phyloP scores from a whole-genome alignment of 2,797 vertebrate genomes.

The Vipera ursinii region DNA sequence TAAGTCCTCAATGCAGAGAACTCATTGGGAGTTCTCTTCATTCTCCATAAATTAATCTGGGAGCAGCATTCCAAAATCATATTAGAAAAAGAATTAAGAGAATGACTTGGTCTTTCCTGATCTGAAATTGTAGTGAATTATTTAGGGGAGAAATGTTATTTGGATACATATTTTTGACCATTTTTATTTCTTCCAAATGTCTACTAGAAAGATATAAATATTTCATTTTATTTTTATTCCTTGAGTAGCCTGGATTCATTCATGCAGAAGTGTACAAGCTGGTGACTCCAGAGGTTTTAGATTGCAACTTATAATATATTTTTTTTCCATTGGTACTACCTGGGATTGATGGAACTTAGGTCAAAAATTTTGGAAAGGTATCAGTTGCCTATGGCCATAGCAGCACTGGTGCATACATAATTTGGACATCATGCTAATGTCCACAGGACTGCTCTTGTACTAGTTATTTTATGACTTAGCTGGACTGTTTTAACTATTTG shows the following conservation, averaged over 20 bases:
- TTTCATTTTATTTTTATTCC: constrained; percentile 1
- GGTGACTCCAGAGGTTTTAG: background rate
- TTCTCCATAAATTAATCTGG: background rate
- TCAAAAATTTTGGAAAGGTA: background rate
- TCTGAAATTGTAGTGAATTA: background rate
- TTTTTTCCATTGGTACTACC: background rate
- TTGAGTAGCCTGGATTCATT: background rate
- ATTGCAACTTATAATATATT: background rate
- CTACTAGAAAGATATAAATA: background rate
- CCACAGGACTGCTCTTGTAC: background rate
- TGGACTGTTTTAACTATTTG: background rate
- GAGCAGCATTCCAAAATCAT: background rate
- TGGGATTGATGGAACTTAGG: background rate
- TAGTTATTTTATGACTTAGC: background rate
- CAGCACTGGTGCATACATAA: background rate
- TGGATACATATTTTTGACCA: background rate
- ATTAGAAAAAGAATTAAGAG: background rate
- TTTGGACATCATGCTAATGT: background rate
- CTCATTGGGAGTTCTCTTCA: background rate
- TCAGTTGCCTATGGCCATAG: background rate
- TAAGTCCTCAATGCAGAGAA: background rate
- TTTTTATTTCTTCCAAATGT: background rate
- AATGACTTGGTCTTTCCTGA: background rate
- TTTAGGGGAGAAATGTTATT: background rate
- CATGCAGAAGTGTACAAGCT: background rate